A percentile compares a stretch with the other conserved stretches of the same genome.
phyloP scores from a whole-genome alignment of 2,888 invertebrate species.

The Melieria omissa region DNA sequence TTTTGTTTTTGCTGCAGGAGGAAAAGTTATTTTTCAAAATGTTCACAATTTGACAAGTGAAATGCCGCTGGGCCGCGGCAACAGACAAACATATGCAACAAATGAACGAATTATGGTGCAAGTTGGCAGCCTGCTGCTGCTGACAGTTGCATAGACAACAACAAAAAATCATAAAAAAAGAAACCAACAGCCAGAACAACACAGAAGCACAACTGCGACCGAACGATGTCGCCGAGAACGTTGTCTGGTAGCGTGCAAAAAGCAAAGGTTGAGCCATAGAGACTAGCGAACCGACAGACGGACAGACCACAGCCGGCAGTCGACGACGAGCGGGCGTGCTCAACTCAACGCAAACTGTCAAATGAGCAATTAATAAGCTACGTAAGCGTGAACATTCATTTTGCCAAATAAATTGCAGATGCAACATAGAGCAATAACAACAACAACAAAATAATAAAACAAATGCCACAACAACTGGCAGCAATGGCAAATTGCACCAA shows the following conservation, averaged over 20 bases:
- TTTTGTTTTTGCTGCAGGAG: background rate
- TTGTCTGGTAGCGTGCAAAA: background rate
- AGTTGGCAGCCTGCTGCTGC: background rate
- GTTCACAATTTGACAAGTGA: too few species aligned
- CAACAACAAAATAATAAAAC: too few species aligned
- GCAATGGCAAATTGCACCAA: too few species aligned
- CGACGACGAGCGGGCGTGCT: background rate
- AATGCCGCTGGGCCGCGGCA: background rate
- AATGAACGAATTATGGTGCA: background rate
- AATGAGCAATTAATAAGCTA: slow-evolving; percentile 50
- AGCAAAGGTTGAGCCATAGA: background rate
- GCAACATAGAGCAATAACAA: too few species aligned
- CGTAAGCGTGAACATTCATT: slow-evolving; percentile 46
- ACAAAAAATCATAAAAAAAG: background rate
- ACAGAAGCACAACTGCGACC: background rate
- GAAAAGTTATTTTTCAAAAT: background rate
- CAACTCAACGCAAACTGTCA: slow-evolving; percentile 43
- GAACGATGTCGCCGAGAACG: background rate
- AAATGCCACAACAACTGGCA: too few species aligned
- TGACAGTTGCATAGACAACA: background rate
- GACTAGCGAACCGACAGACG: background rate
- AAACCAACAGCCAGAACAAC: background rate
- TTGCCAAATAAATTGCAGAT: background rate
- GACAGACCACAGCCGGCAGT: background rate
- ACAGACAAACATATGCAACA: background rate